phyloP scores from a whole-genome alignment of 2,797 vertebrate species.

The Chelmon rostratus region DNA sequence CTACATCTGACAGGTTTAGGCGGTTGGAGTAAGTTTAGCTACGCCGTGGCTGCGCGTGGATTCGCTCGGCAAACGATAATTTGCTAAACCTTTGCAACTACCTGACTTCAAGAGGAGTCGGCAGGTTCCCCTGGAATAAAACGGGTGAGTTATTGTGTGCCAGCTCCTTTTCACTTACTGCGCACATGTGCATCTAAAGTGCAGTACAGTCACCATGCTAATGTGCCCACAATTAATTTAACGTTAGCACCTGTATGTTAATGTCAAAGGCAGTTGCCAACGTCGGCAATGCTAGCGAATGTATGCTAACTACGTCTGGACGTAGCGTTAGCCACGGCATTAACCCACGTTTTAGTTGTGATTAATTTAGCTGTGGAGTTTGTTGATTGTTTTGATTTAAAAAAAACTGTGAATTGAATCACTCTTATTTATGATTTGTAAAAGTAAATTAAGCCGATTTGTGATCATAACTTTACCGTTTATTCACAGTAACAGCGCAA shows the following conservation, averaged over 20 bases:
- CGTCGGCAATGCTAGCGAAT: too few species aligned
- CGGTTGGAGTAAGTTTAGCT: neutral
- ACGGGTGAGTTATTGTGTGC: slow-evolving; percentile 14
- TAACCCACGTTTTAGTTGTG: neutral
- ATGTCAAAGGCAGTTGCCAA: neutral
- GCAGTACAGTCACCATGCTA: neutral
- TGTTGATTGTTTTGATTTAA: fast-evolving
- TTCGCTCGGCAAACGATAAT: too few species aligned
- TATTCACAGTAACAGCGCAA: neutral
- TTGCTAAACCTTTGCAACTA: fast-evolving
- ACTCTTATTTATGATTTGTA: too few species aligned
- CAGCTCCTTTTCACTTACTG: fast-evolving
- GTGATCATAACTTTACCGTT: neutral
- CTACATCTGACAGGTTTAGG: neutral
- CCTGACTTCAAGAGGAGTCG: neutral
- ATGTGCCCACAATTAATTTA: neutral
- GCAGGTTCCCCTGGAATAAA: neutral
- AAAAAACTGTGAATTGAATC: neutral
- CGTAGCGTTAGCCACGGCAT: too few species aligned
- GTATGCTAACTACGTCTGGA: neutral
- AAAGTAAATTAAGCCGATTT: neutral
- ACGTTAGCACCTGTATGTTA: neutral
- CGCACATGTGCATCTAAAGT: neutral
- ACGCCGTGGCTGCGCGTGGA: too few species aligned
- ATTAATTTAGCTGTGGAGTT: neutral